Conservation (phyloP, 2,797 vertebrate species). For the Antrozous pallidus region DNA sequence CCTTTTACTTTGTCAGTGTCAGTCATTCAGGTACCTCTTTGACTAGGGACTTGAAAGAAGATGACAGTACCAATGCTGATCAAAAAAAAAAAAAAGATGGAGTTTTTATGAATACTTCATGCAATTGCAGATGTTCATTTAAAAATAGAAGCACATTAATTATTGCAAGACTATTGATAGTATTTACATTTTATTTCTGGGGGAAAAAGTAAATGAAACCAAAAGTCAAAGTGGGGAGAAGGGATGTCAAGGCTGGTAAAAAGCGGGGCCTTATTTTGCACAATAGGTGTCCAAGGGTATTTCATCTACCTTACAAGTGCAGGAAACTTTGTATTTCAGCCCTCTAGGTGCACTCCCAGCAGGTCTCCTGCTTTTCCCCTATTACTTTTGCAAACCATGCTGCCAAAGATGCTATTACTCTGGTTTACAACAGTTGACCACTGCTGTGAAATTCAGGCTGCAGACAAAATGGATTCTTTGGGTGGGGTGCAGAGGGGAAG, state of each 20-base stretch:
- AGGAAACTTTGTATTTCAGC: slow-evolving; percentile 45
- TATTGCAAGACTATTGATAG: slow-evolving; percentile 26
- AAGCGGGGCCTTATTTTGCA: background rate
- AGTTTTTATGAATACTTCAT: slow-evolving; percentile 38
- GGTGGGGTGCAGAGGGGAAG: too few relatives aligned
- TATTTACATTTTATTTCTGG: slow-evolving; percentile 58
- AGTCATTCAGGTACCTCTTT: slow-evolving; percentile 21
- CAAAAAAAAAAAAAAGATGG: background rate
- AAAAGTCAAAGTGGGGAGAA: background rate
- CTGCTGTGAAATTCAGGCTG: background rate
- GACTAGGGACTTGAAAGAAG: background rate
- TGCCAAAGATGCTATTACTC: background rate
- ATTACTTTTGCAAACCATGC: slow-evolving; percentile 38
- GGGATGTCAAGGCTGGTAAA: background rate
- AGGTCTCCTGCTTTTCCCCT: background rate
- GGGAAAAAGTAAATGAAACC: background rate
- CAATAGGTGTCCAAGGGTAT: background rate
- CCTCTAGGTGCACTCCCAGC: background rate
- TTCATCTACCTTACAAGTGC: background rate
- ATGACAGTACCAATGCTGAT: background rate
- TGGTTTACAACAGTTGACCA: slow-evolving; percentile 61
- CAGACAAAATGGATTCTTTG: background rate
- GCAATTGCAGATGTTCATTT: slow-evolving; percentile 49
- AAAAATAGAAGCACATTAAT: slow-evolving; percentile 70
- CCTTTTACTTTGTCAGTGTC: slow-evolving; percentile 44